phyloP scores from a whole-genome alignment of 2,113 vertebrate genomes.

The Hypanus sabinus region DNA sequence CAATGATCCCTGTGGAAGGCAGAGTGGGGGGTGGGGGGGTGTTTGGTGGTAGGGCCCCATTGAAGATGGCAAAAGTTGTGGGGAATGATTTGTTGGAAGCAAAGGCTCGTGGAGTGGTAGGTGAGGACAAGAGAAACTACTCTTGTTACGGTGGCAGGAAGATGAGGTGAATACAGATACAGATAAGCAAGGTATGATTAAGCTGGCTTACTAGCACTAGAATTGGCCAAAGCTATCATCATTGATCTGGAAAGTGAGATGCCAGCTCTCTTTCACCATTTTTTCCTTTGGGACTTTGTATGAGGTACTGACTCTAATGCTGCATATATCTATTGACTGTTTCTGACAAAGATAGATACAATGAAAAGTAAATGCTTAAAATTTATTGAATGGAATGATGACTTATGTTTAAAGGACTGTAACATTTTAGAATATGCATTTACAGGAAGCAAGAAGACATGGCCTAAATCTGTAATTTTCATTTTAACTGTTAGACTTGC shows the following conservation, averaged over 20 bases:
- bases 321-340: not conserved
- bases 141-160: no score
- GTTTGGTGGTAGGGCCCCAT: no score
- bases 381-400: not conserved
- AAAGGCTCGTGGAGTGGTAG: no score
- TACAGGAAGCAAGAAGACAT: not conserved
- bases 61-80: no score
- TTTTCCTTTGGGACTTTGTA: no score
- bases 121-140: no score
- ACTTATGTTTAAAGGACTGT: not conserved
- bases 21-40: no score
- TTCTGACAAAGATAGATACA: not conserved
- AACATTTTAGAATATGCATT: not conserved
- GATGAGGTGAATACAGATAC: not conserved
- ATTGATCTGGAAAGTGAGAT: not conserved
- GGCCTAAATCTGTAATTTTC: not conserved
- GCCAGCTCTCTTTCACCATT: no score
- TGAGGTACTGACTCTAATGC: no score
- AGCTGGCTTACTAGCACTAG: not conserved
- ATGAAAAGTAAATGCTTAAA: not conserved
- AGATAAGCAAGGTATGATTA: not conserved
- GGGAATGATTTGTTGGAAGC: no score
- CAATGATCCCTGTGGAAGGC: no score
- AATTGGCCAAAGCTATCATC: not conserved
- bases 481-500: not conserved